Base-by-base conservation (phyloP, 2,888 invertebrate species). In the Apantesis nais region DNA sequence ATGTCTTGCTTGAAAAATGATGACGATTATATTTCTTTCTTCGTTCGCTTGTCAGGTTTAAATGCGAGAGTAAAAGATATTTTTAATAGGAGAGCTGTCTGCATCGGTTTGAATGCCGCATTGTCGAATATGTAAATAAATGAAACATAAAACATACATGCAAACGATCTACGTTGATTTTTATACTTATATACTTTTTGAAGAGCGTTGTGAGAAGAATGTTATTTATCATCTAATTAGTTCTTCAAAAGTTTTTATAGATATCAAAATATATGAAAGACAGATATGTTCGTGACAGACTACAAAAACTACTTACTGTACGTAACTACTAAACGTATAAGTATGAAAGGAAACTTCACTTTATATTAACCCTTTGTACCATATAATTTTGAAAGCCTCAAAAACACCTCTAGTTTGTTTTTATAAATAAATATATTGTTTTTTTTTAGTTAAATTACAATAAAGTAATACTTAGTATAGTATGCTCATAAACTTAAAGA, bases 1-100 rank as follows among this genome's bases (percentile, higher is more conserved):
- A 76, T 78, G 77, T 77, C 66, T 66, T 78, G 76, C 76, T 70
- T 78, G 70, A 78, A 70, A 73, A 71, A 62, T 74, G 72, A 71
- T 77, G 75, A 76, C 71, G 65, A 74, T 70, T 74, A 78, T 82
- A 77, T 81, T 84, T 84, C 80, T 83, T 78, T 80, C 61, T 68
- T 61, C 29, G 48, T 65, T 67, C 19, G 79, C 79, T 55, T 71
- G 68, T 61, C 80, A 44, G 48, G 34, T 68, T 48, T 66, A 65
- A 62, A 63, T 72, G 55, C 14, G 58, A 58, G 58, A 29, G 66
- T 65, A 60, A 48, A 64, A 64, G 34, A 31, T 48, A 66, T 66
- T 66, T 67, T 60, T 69, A 64, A 64, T 69, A 65, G 48, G 63
- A 61, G 58, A n/a, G 25, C 60, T 60, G 37, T 34, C 12, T 39